Conservation (phyloP, 2,888 invertebrate species). For the Habrosyne pyritoides region DNA sequence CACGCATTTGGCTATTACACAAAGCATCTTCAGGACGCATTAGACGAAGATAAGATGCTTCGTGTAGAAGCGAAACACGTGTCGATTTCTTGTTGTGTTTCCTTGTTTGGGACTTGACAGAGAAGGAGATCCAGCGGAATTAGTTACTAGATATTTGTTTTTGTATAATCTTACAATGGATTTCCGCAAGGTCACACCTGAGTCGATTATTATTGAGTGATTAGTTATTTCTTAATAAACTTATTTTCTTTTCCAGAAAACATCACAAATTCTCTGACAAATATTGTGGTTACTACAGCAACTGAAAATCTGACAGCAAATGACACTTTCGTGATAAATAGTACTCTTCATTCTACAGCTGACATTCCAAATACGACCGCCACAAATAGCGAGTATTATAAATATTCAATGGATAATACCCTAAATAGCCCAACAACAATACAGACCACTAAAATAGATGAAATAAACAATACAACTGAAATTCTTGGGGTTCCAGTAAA, state of each 20-base stretch:
- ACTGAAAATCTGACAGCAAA: neutral
- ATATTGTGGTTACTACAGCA: neutral
- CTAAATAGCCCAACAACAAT: neutral
- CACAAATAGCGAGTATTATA: neutral
- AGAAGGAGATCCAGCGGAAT: no score
- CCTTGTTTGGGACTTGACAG: no score
- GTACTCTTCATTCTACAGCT: neutral
- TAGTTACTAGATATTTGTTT: no score
- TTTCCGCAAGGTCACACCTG: no score
- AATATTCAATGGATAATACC: neutral
- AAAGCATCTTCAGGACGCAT: no score
- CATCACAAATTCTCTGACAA: neutral
- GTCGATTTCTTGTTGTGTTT: no score
- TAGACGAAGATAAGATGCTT: no score
- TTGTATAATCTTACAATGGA: no score
- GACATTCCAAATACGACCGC: neutral
- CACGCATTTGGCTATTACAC: no score
- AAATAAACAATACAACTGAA: neutral
- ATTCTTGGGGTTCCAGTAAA: neutral
- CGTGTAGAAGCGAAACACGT: no score
- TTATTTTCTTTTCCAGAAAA: neutral
- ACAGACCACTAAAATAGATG: neutral
- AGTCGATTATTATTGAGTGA: no score
- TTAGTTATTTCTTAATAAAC: no score
- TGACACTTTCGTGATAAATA: neutral